These are phyloP conservation scores for Gavialis gangeticus DNA, from an alignment of 2,113 vertebrate species.

Conservation along the genomic window DNA sequence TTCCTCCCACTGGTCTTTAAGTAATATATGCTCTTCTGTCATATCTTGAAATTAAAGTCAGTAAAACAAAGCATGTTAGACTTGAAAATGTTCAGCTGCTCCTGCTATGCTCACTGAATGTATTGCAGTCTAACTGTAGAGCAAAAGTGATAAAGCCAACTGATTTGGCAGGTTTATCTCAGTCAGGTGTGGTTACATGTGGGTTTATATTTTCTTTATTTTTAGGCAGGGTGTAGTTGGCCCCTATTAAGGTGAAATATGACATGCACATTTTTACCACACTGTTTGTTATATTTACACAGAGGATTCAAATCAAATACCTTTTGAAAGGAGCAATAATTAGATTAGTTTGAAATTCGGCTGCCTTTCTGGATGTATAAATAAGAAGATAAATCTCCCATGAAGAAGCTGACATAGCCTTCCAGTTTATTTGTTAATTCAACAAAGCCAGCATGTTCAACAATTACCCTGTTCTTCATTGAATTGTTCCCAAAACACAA, in stretches of 20 bases:
- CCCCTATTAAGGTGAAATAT: not conserved
- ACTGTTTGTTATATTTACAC: not conserved
- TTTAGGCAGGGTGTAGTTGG: not conserved
- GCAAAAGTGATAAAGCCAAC: not conserved
- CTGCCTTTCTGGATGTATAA: not conserved
- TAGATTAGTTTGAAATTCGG: not conserved
- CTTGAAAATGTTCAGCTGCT: not conserved
- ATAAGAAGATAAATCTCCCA: not conserved
- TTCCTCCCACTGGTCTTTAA: not conserved
- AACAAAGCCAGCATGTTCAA: not conserved
- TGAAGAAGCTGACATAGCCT: not conserved
- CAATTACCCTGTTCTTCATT: accelerated
- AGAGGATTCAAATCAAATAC: not conserved
- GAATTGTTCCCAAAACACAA: not conserved
- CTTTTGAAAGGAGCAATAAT: constrained; percentile 9
- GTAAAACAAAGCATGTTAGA: not conserved
- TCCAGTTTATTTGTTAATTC: not conserved
- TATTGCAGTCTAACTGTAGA: not conserved
- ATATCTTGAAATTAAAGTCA: not conserved
- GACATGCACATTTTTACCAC: not conserved
- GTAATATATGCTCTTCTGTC: not conserved
- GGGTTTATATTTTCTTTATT: constrained; percentile 14
- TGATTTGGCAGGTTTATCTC: constrained; percentile 12
- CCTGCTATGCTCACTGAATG: not conserved
- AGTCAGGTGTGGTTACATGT: constrained; percentile 17